Conservation (phyloP, 2,113 vertebrate genomes). For the Hemicordylus capensis region DNA sequence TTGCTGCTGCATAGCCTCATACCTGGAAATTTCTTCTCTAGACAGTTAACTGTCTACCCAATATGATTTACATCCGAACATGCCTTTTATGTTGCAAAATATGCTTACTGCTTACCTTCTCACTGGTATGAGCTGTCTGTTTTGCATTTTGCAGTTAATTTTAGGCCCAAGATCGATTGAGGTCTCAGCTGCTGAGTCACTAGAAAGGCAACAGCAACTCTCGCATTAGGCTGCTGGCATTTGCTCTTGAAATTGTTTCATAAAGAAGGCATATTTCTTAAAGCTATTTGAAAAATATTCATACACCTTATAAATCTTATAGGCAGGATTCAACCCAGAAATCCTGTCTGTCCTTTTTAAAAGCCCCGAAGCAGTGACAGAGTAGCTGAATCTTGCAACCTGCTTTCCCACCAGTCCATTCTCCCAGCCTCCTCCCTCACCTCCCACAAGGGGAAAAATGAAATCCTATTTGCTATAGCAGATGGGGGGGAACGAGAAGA, state of each 20-base stretch:
- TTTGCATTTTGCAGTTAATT: slow-evolving; percentile 63
- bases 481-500: background rate
- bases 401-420: background rate
- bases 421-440: background rate
- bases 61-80: slow-evolving; percentile 57
- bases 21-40: slow-evolving; percentile 51
- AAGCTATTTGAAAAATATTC: background rate
- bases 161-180: slow-evolving; percentile 59
- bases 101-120: slow-evolving; percentile 50
- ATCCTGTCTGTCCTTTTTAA: background rate
- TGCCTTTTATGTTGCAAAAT: slow-evolving; percentile 63
- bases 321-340: slow-evolving; percentile 9
- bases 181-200: slow-evolving; percentile 58
- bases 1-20: slow-evolving; percentile 49
- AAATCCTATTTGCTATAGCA: background rate
- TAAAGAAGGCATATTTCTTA: slow-evolving; percentile 19
- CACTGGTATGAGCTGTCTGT: slow-evolving; percentile 31
- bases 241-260: slow-evolving; percentile 4
- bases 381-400: background rate
- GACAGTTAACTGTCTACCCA: slow-evolving; percentile 57
- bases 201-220: slow-evolving; percentile 19
- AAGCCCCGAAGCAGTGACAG: background rate
- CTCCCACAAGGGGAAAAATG: background rate
- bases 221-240: slow-evolving; percentile 30
- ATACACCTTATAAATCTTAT: background rate